Evolutionary conservation across 1,140 invertebrate genomes (phyloP).

Genomic region (Drosophila pseudoananassae): DNA sequence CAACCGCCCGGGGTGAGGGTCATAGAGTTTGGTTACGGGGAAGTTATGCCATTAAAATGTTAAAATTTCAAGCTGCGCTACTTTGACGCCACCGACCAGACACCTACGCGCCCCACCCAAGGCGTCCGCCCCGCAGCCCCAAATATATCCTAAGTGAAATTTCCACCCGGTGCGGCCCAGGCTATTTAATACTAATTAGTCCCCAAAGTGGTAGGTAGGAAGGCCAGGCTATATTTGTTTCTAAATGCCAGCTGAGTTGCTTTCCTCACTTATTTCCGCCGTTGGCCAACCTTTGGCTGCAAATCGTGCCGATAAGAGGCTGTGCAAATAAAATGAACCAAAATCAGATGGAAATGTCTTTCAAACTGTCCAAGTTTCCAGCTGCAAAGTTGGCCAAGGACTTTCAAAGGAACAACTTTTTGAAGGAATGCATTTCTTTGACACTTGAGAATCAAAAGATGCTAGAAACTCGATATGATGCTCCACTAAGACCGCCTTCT

Average conservation of each 20-base stretch:
- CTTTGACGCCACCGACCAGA: slow-evolving; percentile 36
- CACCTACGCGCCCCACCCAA: not conserved
- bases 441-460: slow-evolving; percentile 24
- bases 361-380: slow-evolving; percentile 14
- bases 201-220: slow-evolving; percentile 38
- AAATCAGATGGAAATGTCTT: slow-evolving; percentile 27
- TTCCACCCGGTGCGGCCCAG: slow-evolving; percentile 18
- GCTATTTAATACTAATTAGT: slow-evolving; percentile 63
- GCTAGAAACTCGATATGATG: not conserved
- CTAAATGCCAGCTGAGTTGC: not conserved
- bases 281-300: too few relatives aligned
- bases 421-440: slow-evolving; percentile 15
- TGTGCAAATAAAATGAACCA: not conserved
- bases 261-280: not conserved
- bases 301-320: too few relatives aligned
- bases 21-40: slow-evolving; percentile 16
- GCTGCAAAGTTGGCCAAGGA: slow-evolving; percentile 30
- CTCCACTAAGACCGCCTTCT: slow-evolving; percentile 7
- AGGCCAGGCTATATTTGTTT: not conserved
- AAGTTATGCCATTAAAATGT: slow-evolving; percentile 69
- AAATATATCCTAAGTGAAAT: slow-evolving; percentile 1
- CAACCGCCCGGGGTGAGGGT: not conserved
- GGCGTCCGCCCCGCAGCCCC: not conserved
- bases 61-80: slow-evolving; percentile 64
- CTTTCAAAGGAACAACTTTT: slow-evolving; percentile 45